phyloP scores from a whole-genome alignment of 2,888 invertebrate genomes.

The Amphimallon solstitiale region DNA sequence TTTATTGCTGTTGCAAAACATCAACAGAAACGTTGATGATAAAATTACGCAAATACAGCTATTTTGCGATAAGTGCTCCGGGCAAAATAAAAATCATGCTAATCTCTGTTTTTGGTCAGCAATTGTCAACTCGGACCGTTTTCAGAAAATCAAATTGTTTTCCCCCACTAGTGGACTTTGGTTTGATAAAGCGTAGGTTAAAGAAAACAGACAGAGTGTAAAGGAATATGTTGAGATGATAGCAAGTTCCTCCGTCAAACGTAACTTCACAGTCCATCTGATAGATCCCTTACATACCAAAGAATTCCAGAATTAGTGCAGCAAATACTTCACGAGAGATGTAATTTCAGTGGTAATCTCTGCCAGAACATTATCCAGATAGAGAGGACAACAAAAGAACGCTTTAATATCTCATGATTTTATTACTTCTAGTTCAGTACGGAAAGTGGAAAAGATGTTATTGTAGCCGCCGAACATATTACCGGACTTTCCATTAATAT shows the following conservation, averaged over 20 bases:
- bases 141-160: neutral
- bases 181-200: neutral
- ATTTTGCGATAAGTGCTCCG: slow-evolving; percentile 10
- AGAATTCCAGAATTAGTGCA: neutral
- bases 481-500: too few relatives aligned
- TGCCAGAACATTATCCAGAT: too few relatives aligned
- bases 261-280: slow-evolving; percentile 6
- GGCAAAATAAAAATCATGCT: slow-evolving; percentile 4
- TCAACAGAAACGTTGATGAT: neutral
- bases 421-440: too few relatives aligned
- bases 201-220: slow-evolving; percentile 12
- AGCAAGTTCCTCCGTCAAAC: slow-evolving; percentile 1
- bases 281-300: neutral
- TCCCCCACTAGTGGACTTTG: slow-evolving; percentile 7
- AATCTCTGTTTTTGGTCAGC: neutral
- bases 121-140: neutral
- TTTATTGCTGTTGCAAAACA: neutral
- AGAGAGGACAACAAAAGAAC: neutral
- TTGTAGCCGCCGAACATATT: neutral
- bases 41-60: neutral
- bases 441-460: neutral
- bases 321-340: neutral
- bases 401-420: too few relatives aligned
- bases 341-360: too few relatives aligned
- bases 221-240: neutral